Evolutionary conservation across 2,797 vertebrate species (phyloP), one percentile per base, ranked within the genome.

Genomic region (Mormyrus hasselquistii): DNA sequence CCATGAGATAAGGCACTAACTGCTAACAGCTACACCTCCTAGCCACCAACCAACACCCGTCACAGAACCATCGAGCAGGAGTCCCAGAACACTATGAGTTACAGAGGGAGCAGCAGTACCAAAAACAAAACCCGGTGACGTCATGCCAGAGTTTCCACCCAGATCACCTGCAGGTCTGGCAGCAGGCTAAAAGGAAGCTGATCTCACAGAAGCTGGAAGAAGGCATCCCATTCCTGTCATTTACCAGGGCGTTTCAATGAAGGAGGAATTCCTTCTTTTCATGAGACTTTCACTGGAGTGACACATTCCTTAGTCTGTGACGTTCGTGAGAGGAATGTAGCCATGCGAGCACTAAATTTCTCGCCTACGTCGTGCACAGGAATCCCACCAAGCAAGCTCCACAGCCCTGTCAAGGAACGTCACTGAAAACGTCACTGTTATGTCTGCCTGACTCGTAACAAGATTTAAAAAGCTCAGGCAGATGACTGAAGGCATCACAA

Each of bases 1-100:
- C 49, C 88, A 89, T 44, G 92, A 87, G 85, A 90, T 49, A 88
- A 90, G 82, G 87, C 86, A 91, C 89, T 91, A 93, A 92, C 91
- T 92, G 73, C 73, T 47, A 44, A 73, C 65, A 73, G 10, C 29
- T 73, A 16, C 73, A 79, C 16, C 73, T 41, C 16, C 38, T n/a
- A 79, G 34, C 73, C 14, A 47, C 73, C 38, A 79, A 79, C 73
- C 38, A 44, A 79, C 38, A 19, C 73, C 38, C 16, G 6, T 79
- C 6, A 41, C 38, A 76, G 14, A 79, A 44, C 73, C 38, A 38
- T 34, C 0, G 2, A 38, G 4, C 10, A 34, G 29, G 65, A 73
- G 38, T 73, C 12, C 12, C 0, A 2, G 38, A 34, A 38, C 29
- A 73, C 10, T 12, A 6, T 7, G 73, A 79, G 73, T 79, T 41